Base-by-base conservation (phyloP, 2,797 vertebrate species). In the Micrastur ruficollis region DNA sequence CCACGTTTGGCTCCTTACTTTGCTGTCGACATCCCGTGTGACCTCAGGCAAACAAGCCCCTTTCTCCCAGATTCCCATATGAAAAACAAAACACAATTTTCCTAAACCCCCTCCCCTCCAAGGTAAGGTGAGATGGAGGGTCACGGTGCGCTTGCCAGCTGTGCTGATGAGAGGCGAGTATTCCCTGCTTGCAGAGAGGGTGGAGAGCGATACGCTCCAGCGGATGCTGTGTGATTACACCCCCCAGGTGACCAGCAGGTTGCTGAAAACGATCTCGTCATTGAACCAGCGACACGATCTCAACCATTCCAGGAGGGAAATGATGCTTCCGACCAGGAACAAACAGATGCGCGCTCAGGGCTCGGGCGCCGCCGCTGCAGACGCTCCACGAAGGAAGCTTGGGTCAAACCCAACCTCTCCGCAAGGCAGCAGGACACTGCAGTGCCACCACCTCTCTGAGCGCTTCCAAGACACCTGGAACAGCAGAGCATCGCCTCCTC, bases 291-390 rank as follows among this genome's bases (percentile, higher is more conserved):
- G 31, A n/a, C n/a, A 19, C 14, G 17, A 25, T 15, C 59, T 47
- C 59, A 42, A 21, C 11, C 36, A 6, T 46, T 78, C 21, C 42
- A 27, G 44, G 65, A 86, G 27, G 9, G 31, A 74, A 44, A 55
- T 1, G 1, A 29, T 42, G 31, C 40, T 63, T 87, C 52, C 1
- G 1, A 21, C 58, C 1, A 2, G 59, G 52, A 78, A 42, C 1
- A 2, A 65, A 32, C 0, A 3, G 44, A 65, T 6, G n/a, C 29
- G 25, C 4, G 0, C 32, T 26, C 2, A 2, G 11, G 23, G 32
- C 82, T 55, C 19, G 32, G 32, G 50, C n/a, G 32, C 47, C 7
- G 38, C 31, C 7, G 0, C 55, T 74, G 19, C 19, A 11, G 40
- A 20, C 17, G 23, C 55, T 52, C 55, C 19, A 2, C 1, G 1